A percentile compares a stretch with the other conserved stretches of the same genome.
phyloP scores from a whole-genome alignment of 1,140 invertebrate genomes.

The Ostrea denselamellosa region DNA sequence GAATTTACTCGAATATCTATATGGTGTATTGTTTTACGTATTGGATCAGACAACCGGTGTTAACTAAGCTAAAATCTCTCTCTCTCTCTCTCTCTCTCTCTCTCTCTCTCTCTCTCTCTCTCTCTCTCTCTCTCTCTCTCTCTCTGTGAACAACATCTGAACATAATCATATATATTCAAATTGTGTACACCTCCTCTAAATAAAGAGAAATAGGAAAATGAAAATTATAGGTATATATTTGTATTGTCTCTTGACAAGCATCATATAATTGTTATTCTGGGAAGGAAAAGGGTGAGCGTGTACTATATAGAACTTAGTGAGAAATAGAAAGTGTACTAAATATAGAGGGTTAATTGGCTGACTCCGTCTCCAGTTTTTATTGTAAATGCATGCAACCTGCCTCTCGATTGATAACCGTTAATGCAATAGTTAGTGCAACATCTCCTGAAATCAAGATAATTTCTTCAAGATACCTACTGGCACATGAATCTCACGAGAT shows the following conservation, averaged over 20 bases:
- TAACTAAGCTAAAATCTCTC: no score
- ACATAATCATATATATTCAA: no score
- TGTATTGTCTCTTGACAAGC: conserved; percentile 11
- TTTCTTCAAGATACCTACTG: background rate
- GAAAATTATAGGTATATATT: background rate
- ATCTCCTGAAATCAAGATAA: background rate
- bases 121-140: no score
- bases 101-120: no score
- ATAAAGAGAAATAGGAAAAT: background rate
- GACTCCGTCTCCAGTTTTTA: background rate
- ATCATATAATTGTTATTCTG: background rate
- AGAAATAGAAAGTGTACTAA: background rate
- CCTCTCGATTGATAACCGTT: background rate
- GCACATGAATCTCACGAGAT: background rate
- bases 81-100: no score
- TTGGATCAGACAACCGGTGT: background rate
- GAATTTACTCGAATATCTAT: no score
- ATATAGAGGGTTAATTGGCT: background rate
- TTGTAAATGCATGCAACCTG: background rate
- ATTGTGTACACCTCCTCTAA: no score
- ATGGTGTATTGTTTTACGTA: background rate
- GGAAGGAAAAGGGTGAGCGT: background rate
- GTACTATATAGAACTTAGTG: background rate
- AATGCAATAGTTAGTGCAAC: background rate
- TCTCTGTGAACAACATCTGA: no score